Evolutionary conservation across 2,113 vertebrate genomes (phyloP).

Genomic region (Myotis davidii): DNA sequence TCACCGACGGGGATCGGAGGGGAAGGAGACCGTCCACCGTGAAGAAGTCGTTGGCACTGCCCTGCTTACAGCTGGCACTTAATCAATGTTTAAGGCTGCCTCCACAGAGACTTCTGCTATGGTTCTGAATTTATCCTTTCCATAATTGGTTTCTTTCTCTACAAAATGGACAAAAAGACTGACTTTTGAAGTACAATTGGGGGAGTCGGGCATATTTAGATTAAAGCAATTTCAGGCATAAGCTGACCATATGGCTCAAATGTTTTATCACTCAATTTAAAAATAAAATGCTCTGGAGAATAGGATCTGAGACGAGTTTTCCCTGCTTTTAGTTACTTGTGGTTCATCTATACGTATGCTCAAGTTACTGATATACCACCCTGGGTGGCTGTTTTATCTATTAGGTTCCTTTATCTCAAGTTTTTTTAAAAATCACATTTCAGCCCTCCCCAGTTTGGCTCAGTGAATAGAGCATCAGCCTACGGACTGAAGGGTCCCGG

Average conservation of each 20-base stretch:
- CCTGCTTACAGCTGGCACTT: not conserved
- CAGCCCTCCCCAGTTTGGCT: too few relatives aligned
- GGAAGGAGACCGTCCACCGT: not conserved
- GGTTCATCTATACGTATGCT: not conserved
- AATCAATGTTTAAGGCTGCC: not conserved
- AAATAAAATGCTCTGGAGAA: not conserved
- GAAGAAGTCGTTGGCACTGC: not conserved
- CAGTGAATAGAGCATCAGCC: too few relatives aligned
- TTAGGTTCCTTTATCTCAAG: conserved; percentile 38
- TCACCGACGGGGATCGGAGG: not conserved
- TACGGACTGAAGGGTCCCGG: too few relatives aligned
- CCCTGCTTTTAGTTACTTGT: not conserved
- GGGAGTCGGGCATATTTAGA: not conserved
- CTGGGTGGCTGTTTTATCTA: conserved; percentile 15
- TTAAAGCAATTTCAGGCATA: conserved; percentile 17
- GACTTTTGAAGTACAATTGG: not conserved
- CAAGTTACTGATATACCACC: not conserved
- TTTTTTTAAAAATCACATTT: not conserved
- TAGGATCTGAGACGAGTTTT: not conserved
- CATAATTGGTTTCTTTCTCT: not conserved
- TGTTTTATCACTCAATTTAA: conserved; percentile 40
- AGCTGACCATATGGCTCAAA: not conserved
- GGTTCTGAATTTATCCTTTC: not conserved
- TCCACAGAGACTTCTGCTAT: not conserved
- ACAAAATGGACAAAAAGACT: not conserved